Evolutionary conservation across 2,888 invertebrate species (phyloP).

Genomic region (Linnaemya vulpina): DNA sequence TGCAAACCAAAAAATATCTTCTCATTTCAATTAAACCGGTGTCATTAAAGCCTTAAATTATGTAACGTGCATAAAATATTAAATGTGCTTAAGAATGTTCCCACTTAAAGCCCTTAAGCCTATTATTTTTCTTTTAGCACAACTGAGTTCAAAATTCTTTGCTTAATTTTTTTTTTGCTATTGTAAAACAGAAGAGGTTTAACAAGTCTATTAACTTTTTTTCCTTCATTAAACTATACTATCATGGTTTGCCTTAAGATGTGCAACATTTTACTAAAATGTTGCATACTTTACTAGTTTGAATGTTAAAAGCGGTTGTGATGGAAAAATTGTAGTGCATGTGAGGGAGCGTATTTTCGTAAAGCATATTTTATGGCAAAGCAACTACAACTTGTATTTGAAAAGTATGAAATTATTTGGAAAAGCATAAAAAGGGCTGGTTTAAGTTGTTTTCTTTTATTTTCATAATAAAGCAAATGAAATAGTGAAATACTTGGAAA

Average conservation of each 20-base stretch:
- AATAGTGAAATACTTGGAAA: not conserved
- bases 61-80: not conserved
- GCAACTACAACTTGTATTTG: not conserved
- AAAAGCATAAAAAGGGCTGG: not conserved
- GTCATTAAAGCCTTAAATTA: not conserved
- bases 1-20: too few relatives aligned
- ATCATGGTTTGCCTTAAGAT: not conserved
- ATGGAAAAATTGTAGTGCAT: not conserved
- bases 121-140: not conserved
- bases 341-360: not conserved
- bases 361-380: conserved; percentile 26
- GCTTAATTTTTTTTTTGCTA: not conserved
- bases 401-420: not conserved
- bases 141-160: not conserved
- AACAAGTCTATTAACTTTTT: not conserved
- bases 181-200: not conserved
- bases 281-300: conserved; percentile 12
- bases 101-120: not conserved
- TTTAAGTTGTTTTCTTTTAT: not conserved
- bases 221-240: not conserved
- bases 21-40: not conserved
- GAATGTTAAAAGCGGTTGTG: not conserved
- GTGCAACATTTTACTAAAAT: conserved; percentile 12
- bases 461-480: not conserved
- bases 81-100: not conserved